Evolutionary conservation across 2,797 vertebrate species (phyloP).

Genomic region (Picus viridis): DNA sequence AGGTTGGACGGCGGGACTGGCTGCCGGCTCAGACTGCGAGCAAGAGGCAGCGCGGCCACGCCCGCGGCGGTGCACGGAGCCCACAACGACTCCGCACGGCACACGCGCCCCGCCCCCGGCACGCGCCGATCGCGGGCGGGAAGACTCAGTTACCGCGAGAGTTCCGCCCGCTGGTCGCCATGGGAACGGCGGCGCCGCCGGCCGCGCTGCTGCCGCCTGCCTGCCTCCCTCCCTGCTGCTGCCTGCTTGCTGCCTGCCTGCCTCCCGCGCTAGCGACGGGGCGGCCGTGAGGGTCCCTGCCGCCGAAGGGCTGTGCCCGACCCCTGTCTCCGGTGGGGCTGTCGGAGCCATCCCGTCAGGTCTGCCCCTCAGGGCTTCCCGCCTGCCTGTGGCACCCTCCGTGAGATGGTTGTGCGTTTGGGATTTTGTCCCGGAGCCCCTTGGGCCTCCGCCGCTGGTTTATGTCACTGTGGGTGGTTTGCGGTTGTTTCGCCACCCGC

Average conservation of each 20-base stretch:
- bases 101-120: fast-evolving
- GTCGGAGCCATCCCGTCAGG: too few species aligned
- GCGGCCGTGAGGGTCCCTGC: background rate
- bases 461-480: too few species aligned
- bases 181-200: background rate
- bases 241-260: too few species aligned
- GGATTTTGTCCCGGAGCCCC: too few species aligned
- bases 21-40: fast-evolving
- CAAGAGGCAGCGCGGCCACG: fast-evolving
- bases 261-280: background rate
- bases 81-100: fast-evolving
- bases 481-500: background rate
- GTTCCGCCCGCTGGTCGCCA: background rate
- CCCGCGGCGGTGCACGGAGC: fast-evolving
- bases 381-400: too few species aligned
- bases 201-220: background rate
- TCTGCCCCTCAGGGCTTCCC: too few species aligned
- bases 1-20: too few species aligned
- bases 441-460: background rate
- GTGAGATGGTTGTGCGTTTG: background rate
- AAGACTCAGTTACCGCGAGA: background rate
- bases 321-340: background rate
- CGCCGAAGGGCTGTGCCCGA: too few species aligned
- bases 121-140: fast-evolving
- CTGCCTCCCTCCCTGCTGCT: too few species aligned